phyloP scores from a whole-genome alignment of 2,888 invertebrate genomes.

The Brachyopa scutellaris region DNA sequence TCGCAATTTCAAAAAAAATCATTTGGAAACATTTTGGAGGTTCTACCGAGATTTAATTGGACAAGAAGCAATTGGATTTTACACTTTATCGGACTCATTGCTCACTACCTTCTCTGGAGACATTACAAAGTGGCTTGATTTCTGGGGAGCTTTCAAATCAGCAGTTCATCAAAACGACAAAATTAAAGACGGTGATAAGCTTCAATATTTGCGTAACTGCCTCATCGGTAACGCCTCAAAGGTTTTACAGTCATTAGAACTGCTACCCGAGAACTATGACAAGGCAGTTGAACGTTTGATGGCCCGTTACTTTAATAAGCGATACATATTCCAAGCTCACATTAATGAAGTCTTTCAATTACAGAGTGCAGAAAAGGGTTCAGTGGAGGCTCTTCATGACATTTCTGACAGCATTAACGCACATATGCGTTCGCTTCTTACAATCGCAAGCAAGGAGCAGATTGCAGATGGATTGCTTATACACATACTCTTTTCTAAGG shows the following conservation, averaged over 20 bases:
- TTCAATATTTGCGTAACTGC: conserved; percentile 5
- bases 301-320: background rate
- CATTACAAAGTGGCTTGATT: conserved; percentile 5
- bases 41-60: no score
- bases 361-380: background rate
- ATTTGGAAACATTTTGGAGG: no score
- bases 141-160: conserved; percentile 10
- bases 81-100: no score
- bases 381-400: background rate
- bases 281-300: background rate
- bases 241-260: conserved; percentile 5
- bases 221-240: conserved; percentile 6
- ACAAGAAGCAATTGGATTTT: no score
- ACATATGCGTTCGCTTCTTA: no score
- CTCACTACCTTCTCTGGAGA: conserved; percentile 1
- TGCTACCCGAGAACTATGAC: conserved; percentile 12
- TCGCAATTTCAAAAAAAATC: no score
- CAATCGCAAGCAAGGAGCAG: no score
- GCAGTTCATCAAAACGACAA: conserved; percentile 1
- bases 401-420: background rate
- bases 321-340: background rate
- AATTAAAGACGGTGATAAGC: background rate
- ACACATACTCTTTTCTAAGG: background rate
- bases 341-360: background rate
- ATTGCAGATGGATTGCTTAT: no score